phyloP scores from a whole-genome alignment of 92 coral and sea anemone species.

The Epizoanthus rinbou region DNA sequence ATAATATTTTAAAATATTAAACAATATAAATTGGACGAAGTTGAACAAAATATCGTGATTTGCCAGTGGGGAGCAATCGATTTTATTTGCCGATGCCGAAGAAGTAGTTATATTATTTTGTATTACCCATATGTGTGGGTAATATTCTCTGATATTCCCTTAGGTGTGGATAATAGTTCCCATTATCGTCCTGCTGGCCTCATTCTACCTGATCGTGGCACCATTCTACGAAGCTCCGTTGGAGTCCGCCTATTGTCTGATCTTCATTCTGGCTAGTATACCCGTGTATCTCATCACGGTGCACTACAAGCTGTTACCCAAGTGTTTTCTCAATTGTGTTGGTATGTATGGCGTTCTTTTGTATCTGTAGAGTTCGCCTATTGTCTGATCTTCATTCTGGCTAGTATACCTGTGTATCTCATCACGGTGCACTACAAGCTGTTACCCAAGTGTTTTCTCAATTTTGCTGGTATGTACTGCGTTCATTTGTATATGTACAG shows the following conservation, averaged over 20 bases:
- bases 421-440: constrained; percentile 31
- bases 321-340: constrained; percentile 33
- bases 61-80: too few species aligned
- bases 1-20: too few species aligned
- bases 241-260: constrained; percentile 49
- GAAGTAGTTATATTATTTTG: not conserved
- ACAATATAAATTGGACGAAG: too few species aligned
- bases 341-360: constrained; percentile 36
- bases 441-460: constrained; percentile 44
- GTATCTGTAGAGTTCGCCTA: not conserved
- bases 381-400: constrained; percentile 33
- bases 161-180: constrained; percentile 56
- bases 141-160: not conserved
- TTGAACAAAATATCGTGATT: too few species aligned
- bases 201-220: constrained; percentile 50
- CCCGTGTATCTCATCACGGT: constrained; percentile 50
- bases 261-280: constrained; percentile 55
- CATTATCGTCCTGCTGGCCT: constrained; percentile 39
- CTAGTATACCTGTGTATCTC: constrained; percentile 58
- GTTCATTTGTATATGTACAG: not conserved
- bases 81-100: too few species aligned
- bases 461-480: constrained; percentile 44
- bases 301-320: constrained; percentile 41
- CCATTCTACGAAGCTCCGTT: constrained; percentile 59
- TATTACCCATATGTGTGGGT: not conserved